A percentile compares a stretch with the other conserved stretches of the same genome.
These are phyloP conservation scores for Cladopsammia gracilis DNA, from an alignment of 64 coral and sea anemone species.

Conservation along the genomic window DNA sequence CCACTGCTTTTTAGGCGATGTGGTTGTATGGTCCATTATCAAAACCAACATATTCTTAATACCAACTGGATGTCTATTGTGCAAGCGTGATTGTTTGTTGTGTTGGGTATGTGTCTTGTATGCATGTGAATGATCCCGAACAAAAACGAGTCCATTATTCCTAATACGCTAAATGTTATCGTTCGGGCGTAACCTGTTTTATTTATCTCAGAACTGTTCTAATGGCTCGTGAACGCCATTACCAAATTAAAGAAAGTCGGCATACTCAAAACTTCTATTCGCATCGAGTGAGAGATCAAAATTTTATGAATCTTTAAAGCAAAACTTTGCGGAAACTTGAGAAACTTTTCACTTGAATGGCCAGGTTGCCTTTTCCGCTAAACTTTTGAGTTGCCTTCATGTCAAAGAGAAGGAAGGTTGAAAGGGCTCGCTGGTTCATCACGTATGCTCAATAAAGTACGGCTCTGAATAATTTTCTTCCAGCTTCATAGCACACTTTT, in stretches of 20 bases:
- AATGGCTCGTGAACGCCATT: not conserved
- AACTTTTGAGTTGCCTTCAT: too few relatives aligned
- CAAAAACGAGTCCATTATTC: constrained; percentile 33
- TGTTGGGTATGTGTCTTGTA: constrained; percentile 51
- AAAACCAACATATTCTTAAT: constrained; percentile 60
- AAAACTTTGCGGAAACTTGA: not conserved
- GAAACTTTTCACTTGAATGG: not conserved
- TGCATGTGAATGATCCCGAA: constrained; percentile 26
- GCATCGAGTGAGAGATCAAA: not conserved
- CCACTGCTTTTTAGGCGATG: not conserved
- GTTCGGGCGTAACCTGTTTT: not conserved
- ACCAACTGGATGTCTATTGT: constrained; percentile 30
- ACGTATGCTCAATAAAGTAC: too few relatives aligned
- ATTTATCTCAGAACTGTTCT: not conserved
- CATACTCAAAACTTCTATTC: not conserved
- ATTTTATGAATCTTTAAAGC: not conserved
- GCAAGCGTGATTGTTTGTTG: constrained; percentile 16
- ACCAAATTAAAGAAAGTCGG: not conserved
- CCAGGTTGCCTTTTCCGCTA: too few relatives aligned
- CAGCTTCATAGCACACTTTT: too few relatives aligned
- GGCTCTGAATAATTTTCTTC: too few relatives aligned
- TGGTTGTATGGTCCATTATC: constrained; percentile 11
- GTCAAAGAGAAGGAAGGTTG: too few relatives aligned
- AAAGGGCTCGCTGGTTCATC: too few relatives aligned
- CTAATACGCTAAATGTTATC: constrained; percentile 20